phyloP scores from a whole-genome alignment of 1,140 invertebrate species.

The Geopemphigus sp. region DNA sequence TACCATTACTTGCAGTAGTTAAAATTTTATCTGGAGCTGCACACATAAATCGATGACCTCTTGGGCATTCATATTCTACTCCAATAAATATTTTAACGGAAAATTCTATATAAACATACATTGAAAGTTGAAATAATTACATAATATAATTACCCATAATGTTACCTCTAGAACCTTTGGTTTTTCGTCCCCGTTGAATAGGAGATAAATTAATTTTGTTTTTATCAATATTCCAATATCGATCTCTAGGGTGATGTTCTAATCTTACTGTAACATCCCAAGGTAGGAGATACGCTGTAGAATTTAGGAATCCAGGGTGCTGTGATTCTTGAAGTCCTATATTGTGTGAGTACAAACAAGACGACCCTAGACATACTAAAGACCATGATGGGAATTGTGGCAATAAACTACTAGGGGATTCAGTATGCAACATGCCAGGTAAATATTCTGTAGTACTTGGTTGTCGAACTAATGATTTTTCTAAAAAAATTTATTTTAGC shows the following conservation, averaged over 20 bases:
- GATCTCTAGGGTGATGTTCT: conserved; percentile 52
- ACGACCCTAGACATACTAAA: conserved; percentile 83
- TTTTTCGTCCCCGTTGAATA: conserved; percentile 39
- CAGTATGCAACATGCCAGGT: conserved; percentile 82
- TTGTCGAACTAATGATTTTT: conserved; percentile 66
- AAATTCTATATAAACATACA: conserved; percentile 59
- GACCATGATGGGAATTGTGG: conserved; percentile 93
- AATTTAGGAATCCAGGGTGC: conserved; percentile 77
- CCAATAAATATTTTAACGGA: conserved; percentile 94
- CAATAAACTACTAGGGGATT: conserved; percentile 72
- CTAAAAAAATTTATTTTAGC: conserved; percentile 54
- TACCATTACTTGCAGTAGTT: conserved; percentile 67
- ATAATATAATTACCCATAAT: background rate
- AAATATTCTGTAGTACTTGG: conserved; percentile 87
- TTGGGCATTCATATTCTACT: conserved; percentile 93
- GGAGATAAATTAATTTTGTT: conserved; percentile 43
- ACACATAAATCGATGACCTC: conserved; percentile 94
- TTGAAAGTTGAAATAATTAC: background rate
- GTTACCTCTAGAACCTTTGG: conserved; percentile 45
- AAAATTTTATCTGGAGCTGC: conserved; percentile 83
- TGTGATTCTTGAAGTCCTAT: conserved; percentile 76
- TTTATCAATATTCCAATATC: conserved; percentile 49
- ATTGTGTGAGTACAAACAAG: conserved; percentile 87
- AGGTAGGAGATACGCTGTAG: conserved; percentile 87
- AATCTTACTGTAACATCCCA: conserved; percentile 84